Evolutionary conservation across 2,113 vertebrate genomes (phyloP), one percentile per base, ranked within the genome.

Genomic region (Myotis lucifugus): DNA sequence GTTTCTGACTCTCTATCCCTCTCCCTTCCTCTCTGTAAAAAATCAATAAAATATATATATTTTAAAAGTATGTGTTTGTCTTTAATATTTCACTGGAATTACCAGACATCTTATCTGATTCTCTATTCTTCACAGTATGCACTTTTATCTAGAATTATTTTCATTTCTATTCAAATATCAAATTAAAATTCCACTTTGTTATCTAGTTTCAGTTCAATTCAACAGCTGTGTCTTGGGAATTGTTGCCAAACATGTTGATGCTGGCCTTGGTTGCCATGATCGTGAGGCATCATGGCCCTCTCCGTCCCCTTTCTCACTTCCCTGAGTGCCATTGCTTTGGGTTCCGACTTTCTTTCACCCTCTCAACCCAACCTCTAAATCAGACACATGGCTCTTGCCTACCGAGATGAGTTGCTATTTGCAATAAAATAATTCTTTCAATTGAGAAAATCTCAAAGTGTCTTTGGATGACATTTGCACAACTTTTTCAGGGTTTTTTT

Each of bases 391-490:
- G 81, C 4, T 70, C 69, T 79, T 86, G 25, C 59, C 42, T 72
- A 40, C 59, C 46, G 29, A 87, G 19, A 40, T 66, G 90, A 84
- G 52, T 29, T 64, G 32, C 27, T 87, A 9, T 40, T 87, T 86
- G 34, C 29, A 92, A 85, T 37, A 56, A 48, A 50, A 17, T 81
- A 54, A 34, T 87, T 86, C 59, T 83, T 86, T 70, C 37, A 72
- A 37, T 21, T 78, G 61, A 67, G 9, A 66, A 86, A 88, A 18
- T 85, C 42, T 88, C n/a, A 59, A 86, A 78, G 42, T 74, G 14
- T 74, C 73, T 32, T 89, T 78, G 42, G 23, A 3, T 93, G 46
- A 95, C 72, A 88, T 81, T 93, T 95, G 17, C 27, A 94, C 85
- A 93, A 2, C 0, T 42, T 86, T 82, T 89, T 42, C 27, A 79